These are phyloP conservation scores for Coregonus ussuriensis DNA, from an alignment of 2,797 vertebrate genomes.

Conservation along the genomic window DNA sequence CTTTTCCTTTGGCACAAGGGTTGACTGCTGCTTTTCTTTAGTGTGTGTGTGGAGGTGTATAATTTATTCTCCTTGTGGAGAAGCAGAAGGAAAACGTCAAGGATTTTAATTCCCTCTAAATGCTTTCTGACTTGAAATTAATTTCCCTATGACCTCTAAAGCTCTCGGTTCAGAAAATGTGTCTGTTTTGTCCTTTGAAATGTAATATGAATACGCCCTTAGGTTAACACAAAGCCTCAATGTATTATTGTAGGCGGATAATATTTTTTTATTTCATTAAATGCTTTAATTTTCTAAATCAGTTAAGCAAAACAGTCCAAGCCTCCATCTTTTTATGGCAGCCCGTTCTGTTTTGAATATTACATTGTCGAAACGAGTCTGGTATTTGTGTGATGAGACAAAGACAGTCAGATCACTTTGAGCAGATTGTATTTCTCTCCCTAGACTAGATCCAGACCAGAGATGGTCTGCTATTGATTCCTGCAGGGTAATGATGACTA, in stretches of 20 bases:
- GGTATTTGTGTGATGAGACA: slow-evolving; percentile 20
- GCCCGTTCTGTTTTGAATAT: slow-evolving; percentile 45
- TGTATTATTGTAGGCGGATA: slow-evolving; percentile 53
- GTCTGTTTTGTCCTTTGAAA: slow-evolving; percentile 36
- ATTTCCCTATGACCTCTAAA: slow-evolving; percentile 43
- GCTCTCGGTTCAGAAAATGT: slow-evolving; percentile 24
- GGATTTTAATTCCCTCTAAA: slow-evolving; percentile 7
- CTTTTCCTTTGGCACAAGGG: slow-evolving; percentile 7
- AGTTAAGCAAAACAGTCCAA: slow-evolving; percentile 73
- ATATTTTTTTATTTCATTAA: slow-evolving; percentile 41
- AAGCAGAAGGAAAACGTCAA: background rate
- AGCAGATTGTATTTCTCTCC: slow-evolving; percentile 57
- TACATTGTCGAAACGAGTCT: slow-evolving; percentile 27
- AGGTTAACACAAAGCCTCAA: slow-evolving; percentile 61
- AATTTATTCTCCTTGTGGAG: background rate
- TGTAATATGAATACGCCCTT: slow-evolving; percentile 41
- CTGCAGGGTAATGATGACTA: background rate
- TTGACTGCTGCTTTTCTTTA: slow-evolving; percentile 5
- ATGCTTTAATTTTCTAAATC: slow-evolving; percentile 78
- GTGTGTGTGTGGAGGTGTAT: background rate
- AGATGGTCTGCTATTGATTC: slow-evolving; percentile 58
- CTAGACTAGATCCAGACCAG: slow-evolving; percentile 32
- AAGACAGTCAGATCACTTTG: slow-evolving; percentile 38
- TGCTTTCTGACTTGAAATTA: background rate
- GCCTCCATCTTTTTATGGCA: slow-evolving; percentile 59